Percentiles rank a stretch among this genome's conserved stretches.
These are phyloP conservation scores for Sipha flava DNA, from an alignment of 1,140 invertebrate species.

Conservation along the genomic window DNA sequence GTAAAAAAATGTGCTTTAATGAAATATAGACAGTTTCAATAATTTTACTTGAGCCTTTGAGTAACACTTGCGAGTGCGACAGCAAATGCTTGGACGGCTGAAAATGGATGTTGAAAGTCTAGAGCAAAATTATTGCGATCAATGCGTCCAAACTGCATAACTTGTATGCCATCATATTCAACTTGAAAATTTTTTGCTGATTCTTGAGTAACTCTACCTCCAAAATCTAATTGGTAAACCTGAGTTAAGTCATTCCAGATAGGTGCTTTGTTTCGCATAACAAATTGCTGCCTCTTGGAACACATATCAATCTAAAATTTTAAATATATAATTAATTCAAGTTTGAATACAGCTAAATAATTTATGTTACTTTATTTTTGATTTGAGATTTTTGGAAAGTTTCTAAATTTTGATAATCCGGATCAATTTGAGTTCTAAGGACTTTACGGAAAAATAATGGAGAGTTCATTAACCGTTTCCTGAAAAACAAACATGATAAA, in stretches of 20 bases:
- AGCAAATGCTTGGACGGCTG: constrained; percentile 94
- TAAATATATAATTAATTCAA: background rate
- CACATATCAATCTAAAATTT: constrained; percentile 37
- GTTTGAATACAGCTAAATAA: background rate
- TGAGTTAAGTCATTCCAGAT: constrained; percentile 99
- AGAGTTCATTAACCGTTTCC: constrained; percentile 62
- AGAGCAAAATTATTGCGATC: constrained; percentile 97
- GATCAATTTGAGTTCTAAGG: constrained; percentile 58
- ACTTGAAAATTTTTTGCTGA: constrained; percentile 99
- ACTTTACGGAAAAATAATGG: constrained; percentile 62
- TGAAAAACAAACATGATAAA: constrained; percentile 28
- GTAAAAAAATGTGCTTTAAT: background rate
- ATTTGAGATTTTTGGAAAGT: constrained; percentile 91
- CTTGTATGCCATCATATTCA: constrained; percentile 94
- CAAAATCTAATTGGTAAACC: constrained; percentile 98
- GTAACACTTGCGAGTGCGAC: constrained; percentile 97
- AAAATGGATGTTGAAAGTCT: constrained; percentile 98
- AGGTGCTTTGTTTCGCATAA: constrained; percentile 98
- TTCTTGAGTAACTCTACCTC: constrained; percentile 97
- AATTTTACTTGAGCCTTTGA: constrained; percentile 82
- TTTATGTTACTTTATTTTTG: constrained; percentile 69
- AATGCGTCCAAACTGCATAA: constrained; percentile 98
- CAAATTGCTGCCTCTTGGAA: constrained; percentile 55
- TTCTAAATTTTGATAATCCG: constrained; percentile 82
- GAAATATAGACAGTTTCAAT: background rate